Evolutionary conservation across 2,888 invertebrate species (phyloP), one percentile per base, ranked within the genome.

Genomic region (Epinotia nisella): DNA sequence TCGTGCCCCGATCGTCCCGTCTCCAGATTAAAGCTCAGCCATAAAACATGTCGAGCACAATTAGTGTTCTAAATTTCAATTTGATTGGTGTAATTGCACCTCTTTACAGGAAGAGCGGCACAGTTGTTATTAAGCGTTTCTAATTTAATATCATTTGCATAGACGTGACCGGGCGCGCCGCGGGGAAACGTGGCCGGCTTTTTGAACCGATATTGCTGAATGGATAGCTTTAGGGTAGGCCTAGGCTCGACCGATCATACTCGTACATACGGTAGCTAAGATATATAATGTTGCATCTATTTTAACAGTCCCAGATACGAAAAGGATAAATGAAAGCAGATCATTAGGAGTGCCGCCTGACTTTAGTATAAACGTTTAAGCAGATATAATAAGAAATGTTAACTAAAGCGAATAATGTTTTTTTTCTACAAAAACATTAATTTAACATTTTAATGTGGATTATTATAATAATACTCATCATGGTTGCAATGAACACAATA

Each of bases 131-230:
- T 90, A 93, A 93, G 93, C 91, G 93, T 84, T 93, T 89, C 91
- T 91, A 92, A 93, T 93, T 93, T 92, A 92, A 92, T 90, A 90
- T 90, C 85, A 93, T 93, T 93, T 93, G 93, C 93, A 93, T 93
- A 93, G 85, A 92, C 93, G 92, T 91, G 92, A 92, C 90, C 90
- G 82, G 86, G 79, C 82, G 76, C 71, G 74, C 67, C 61, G 62
- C 53, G 77, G 74, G 72, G 72, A 68, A 68, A 59, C 70, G 76
- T 74, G 75, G 73, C 45, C 65, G 75, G 66, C 59, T 74, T 76
- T 78, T 61, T 76, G 66, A 71, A 73, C 68, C 55, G 41, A 66
- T 68, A 55, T 55, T 58, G 58, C 17, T 17, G 35, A 17, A 56
- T 41, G 56, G 55, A 66, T 21, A 39, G 65, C 13, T 58, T 21